Percentiles rank a stretch among this genome's conserved stretches.
Conservation (phyloP, 1,140 invertebrate genomes). For the Zaprionus camerounensis region DNA sequence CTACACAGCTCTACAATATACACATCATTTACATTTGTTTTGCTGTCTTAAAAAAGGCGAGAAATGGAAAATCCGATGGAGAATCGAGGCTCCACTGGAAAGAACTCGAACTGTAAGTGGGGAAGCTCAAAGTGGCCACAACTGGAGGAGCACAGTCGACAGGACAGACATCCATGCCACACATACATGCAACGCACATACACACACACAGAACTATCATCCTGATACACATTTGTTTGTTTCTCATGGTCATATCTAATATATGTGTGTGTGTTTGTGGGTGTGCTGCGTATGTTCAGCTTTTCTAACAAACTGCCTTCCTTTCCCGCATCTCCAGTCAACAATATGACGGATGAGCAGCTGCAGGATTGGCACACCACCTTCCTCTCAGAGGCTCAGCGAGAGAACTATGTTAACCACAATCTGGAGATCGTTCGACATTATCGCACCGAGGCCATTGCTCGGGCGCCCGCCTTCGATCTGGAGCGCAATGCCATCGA, state of each 20-base stretch:
- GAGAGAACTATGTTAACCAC: conserved; percentile 50
- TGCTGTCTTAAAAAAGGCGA: not conserved
- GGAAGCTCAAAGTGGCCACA: not conserved
- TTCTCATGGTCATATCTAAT: conserved; percentile 4
- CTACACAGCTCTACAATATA: conserved; percentile 6
- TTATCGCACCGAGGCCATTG: conserved; percentile 40
- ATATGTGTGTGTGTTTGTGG: not conserved
- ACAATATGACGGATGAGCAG: conserved; percentile 51
- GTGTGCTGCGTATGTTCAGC: not conserved
- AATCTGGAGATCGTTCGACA: conserved; percentile 54
- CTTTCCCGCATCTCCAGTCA: conserved; percentile 12
- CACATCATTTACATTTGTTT: conserved; percentile 16
- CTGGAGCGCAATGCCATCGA: conserved; percentile 50
- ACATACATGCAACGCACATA: not conserved
- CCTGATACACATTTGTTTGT: conserved; percentile 6
- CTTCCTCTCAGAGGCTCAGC: conserved; percentile 39
- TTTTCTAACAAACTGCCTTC: not conserved
- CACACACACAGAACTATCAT: too few relatives aligned
- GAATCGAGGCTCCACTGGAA: conserved; percentile 11
- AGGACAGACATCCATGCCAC: not conserved
- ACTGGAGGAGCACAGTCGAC: not conserved
- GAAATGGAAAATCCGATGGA: conserved; percentile 18
- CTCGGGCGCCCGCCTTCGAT: conserved; percentile 30
- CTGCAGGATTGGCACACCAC: conserved; percentile 38
- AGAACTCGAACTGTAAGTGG: conserved; percentile 19